Percentiles rank a stretch among this genome's conserved stretches.
phyloP scores from a whole-genome alignment of 1,140 invertebrate genomes.

The Calosoma granatense region DNA sequence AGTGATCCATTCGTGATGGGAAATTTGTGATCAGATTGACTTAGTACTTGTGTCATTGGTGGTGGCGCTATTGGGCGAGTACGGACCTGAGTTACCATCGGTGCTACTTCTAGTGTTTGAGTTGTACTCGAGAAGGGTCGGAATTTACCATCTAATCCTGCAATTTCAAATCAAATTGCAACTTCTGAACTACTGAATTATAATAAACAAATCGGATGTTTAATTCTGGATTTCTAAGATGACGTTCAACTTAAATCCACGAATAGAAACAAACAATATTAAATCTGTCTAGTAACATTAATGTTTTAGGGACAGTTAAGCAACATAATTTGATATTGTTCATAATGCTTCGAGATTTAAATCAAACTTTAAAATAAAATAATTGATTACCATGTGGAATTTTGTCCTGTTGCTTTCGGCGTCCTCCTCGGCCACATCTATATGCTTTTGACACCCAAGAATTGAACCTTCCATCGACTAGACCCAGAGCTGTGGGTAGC shows the following conservation, averaged over 20 bases:
- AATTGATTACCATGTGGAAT: constrained; percentile 27
- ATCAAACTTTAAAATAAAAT: background rate
- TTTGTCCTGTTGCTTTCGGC: constrained; percentile 26
- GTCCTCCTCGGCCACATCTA: constrained; percentile 22
- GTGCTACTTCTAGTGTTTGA: constrained; percentile 27
- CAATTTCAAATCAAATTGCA: constrained; percentile 7
- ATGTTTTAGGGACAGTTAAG: too few relatives aligned
- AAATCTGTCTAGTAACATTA: too few relatives aligned
- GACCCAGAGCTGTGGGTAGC: constrained; percentile 33
- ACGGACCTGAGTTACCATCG: constrained; percentile 15
- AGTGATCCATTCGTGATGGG: constrained; percentile 51
- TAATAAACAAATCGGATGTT: too few relatives aligned
- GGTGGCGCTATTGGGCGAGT: constrained; percentile 21
- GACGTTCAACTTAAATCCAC: too few relatives aligned
- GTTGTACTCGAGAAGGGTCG: constrained; percentile 36
- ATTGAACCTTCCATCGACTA: constrained; percentile 36
- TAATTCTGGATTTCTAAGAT: too few relatives aligned
- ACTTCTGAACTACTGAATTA: background rate
- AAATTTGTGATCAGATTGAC: constrained; percentile 41
- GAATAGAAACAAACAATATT: too few relatives aligned
- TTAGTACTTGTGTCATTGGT: constrained; percentile 33
- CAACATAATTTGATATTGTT: background rate
- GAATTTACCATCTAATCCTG: constrained; percentile 46
- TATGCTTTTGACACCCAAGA: constrained; percentile 33
- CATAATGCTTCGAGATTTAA: background rate